These are phyloP conservation scores for Cercopithecus neglectus DNA, from an alignment of 2,797 vertebrate genomes.

Conservation along the genomic window DNA sequence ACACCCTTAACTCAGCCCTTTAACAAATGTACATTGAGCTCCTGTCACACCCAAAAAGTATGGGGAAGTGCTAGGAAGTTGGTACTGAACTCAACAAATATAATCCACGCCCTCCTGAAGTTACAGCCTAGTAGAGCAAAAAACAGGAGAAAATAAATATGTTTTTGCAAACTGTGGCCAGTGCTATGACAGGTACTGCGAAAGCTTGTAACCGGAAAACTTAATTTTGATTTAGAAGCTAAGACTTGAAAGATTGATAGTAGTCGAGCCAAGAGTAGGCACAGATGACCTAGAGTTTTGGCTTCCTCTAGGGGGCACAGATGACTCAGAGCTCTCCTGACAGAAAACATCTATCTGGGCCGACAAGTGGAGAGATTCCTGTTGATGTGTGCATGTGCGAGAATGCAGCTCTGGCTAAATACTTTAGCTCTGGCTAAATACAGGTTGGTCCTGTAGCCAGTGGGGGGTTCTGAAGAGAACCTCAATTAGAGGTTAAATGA, in stretches of 20 bases:
- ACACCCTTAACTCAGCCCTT: neutral
- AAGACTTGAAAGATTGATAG: neutral
- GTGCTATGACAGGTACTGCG: neutral
- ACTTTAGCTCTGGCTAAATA: neutral
- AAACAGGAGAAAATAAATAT: neutral
- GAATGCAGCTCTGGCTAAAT: neutral
- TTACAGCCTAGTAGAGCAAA: neutral
- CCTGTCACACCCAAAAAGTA: neutral
- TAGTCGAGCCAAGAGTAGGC: neutral
- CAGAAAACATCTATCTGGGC: neutral
- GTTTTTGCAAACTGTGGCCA: neutral
- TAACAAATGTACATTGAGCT: neutral
- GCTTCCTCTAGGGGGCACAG: neutral
- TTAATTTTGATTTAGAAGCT: neutral
- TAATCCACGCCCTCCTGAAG: neutral
- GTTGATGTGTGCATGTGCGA: accelerated
- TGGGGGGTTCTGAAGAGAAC: neutral
- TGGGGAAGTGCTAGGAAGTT: neutral
- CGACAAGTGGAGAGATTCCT: neutral
- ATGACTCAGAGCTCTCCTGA: neutral
- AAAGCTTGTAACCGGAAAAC: neutral
- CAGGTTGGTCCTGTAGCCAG: neutral
- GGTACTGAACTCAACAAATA: neutral
- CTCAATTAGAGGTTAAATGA: neutral
- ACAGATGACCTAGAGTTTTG: neutral